phyloP scores from a whole-genome alignment of 1,140 invertebrate genomes.

The Cherax destructor region DNA sequence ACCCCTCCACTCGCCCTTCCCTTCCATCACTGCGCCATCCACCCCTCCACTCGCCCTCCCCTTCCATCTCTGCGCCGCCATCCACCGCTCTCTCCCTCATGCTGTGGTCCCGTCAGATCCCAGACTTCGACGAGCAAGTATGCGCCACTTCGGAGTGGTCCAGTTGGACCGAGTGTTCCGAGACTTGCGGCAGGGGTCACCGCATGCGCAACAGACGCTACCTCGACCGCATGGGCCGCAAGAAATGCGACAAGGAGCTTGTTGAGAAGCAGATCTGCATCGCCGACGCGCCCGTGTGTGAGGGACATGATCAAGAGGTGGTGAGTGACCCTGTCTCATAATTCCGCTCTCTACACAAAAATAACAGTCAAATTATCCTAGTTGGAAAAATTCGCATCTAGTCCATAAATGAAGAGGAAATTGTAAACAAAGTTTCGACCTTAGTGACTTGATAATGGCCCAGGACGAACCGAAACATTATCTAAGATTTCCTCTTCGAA shows the following conservation, averaged over 20 bases:
- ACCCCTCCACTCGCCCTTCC: neutral
- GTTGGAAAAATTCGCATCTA: neutral
- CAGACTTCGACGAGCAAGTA: slow-evolving; percentile 63
- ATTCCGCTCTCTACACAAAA: too few relatives aligned
- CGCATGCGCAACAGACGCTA: slow-evolving; percentile 77
- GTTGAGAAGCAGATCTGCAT: slow-evolving; percentile 88
- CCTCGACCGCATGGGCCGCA: slow-evolving; percentile 76
- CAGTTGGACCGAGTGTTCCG: slow-evolving; percentile 79
- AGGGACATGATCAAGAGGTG: slow-evolving; percentile 10
- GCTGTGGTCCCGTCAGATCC: neutral
- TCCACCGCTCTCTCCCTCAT: neutral
- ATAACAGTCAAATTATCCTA: too few relatives aligned
- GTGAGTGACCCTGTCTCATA: too few relatives aligned
- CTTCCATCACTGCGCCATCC: too few relatives aligned
- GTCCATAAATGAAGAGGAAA: too few relatives aligned
- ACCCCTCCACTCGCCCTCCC: too few relatives aligned
- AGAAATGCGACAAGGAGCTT: slow-evolving; percentile 82
- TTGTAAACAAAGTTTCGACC: too few relatives aligned
- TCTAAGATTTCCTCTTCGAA: too few relatives aligned
- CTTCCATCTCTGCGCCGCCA: neutral
- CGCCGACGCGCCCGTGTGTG: slow-evolving; percentile 66
- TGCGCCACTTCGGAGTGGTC: slow-evolving; percentile 79
- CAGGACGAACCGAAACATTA: too few relatives aligned
- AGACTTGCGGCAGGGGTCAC: slow-evolving; percentile 79
- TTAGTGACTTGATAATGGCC: neutral